Evolutionary conservation across 2,888 invertebrate species (phyloP).

Genomic region (Plebejus melissa): DNA sequence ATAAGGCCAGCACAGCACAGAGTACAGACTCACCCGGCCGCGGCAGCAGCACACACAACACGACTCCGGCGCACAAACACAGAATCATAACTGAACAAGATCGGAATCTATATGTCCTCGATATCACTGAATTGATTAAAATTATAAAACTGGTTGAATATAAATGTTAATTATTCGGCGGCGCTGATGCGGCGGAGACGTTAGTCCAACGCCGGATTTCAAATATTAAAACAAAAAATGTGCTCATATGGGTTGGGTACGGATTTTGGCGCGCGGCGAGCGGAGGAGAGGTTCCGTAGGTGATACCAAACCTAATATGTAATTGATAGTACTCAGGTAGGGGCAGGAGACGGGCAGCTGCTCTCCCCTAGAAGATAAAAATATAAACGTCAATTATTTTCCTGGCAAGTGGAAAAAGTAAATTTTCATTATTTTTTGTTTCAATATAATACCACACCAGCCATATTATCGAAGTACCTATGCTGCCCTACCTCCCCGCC

Average conservation of each 20-base stretch:
- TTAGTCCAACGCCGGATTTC: constrained; percentile 71
- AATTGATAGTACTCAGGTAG: not conserved
- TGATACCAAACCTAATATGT: not conserved
- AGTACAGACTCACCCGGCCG: not conserved
- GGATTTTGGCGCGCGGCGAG: constrained; percentile 17
- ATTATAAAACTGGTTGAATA: constrained; percentile 48
- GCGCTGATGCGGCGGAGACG: constrained; percentile 40
- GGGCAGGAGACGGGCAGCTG: no score
- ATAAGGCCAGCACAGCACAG: constrained; percentile 6
- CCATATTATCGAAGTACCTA: no score
- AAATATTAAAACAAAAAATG: constrained; percentile 54
- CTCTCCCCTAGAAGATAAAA: no score
- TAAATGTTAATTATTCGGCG: constrained; percentile 42
- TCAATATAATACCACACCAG: no score
- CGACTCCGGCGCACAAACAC: constrained; percentile 63
- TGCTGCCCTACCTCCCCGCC: no score
- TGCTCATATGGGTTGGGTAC: constrained; percentile 35
- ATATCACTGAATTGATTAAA: constrained; percentile 51
- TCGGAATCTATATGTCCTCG: constrained; percentile 47
- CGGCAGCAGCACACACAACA: constrained; percentile 41
- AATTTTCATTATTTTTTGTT: no score
- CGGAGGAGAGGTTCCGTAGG: not conserved
- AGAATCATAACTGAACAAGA: constrained; percentile 56
- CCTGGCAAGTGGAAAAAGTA: no score
- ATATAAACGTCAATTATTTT: no score